Percentiles rank a stretch among this genome's conserved stretches.
Conservation (phyloP, 2,888 invertebrate genomes). For the Phlogophora meticulosa region DNA sequence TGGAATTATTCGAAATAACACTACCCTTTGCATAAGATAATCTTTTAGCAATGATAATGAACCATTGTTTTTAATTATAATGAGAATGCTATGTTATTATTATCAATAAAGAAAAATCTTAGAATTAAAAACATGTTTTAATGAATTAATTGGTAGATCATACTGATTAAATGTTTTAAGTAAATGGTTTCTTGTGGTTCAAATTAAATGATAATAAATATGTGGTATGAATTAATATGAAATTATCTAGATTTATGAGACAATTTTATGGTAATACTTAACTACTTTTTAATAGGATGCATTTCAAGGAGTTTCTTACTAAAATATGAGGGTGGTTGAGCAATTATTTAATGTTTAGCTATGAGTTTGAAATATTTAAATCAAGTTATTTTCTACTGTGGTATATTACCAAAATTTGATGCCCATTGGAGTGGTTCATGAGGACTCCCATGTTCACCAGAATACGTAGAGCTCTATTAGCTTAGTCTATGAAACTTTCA, state of each 20-base stretch:
- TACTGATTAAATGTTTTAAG: not conserved
- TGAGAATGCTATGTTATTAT: not conserved
- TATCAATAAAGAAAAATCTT: slow-evolving; percentile 6
- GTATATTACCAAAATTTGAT: slow-evolving; percentile 44
- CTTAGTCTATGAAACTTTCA: slow-evolving; percentile 30
- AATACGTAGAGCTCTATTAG: not conserved
- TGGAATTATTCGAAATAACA: too few relatives aligned
- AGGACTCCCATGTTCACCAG: slow-evolving; percentile 38
- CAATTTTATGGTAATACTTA: too few relatives aligned
- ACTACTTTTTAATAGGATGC: not conserved
- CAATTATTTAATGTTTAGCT: slow-evolving; percentile 6
- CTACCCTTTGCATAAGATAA: not conserved
- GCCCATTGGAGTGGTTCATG: slow-evolving; percentile 28
- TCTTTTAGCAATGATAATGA: slow-evolving; percentile 6
- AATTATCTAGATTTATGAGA: too few relatives aligned
- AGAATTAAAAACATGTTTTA: not conserved
- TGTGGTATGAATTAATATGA: not conserved
- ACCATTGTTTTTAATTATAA: slow-evolving; percentile 6
- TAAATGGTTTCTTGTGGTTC: not conserved
- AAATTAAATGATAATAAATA: not conserved
- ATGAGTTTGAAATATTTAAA: slow-evolving; percentile 1
- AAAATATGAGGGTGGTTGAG: not conserved
- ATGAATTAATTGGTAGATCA: not conserved
- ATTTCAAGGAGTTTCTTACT: not conserved
- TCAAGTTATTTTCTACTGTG: not conserved